Conservation (phyloP, 2,888 invertebrate species). For the Pristionchus japonicus region DNA sequence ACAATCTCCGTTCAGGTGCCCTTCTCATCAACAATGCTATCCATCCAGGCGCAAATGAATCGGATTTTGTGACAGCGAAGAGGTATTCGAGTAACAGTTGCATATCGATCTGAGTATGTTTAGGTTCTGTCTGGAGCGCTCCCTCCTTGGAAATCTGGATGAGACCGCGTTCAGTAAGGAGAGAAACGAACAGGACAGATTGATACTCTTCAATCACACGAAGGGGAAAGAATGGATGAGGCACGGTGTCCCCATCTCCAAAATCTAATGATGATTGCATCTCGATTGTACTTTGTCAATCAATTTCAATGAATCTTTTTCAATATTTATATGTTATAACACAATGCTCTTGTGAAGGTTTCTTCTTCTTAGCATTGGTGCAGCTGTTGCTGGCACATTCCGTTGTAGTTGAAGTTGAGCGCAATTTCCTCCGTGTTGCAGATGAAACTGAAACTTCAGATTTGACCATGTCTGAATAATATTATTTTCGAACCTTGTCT, state of each 20-base stretch:
- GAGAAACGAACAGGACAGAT: not conserved
- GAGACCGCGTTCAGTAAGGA: not conserved
- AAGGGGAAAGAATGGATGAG: not conserved
- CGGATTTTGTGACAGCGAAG: not conserved
- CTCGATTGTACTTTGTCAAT: not conserved
- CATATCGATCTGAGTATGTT: not conserved
- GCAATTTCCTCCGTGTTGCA: no score
- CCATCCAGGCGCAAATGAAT: not conserved
- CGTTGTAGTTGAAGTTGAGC: no score
- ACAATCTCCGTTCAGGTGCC: not conserved
- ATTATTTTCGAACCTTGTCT: no score
- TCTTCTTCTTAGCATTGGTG: no score
- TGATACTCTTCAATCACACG: slow-evolving; percentile 22
- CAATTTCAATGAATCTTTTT: no score
- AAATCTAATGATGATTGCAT: not conserved
- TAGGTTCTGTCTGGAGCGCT: slow-evolving; percentile 22
- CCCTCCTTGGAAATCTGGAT: not conserved
- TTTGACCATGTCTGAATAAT: no score
- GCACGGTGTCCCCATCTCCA: not conserved
- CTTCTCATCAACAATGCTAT: not conserved
- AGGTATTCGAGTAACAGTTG: not conserved
- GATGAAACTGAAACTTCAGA: no score
- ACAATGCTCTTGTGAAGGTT: no score
- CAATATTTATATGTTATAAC: no score
- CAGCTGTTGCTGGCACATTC: no score